Percentiles rank a stretch among this genome's conserved stretches.
These are phyloP conservation scores for Ennomos quercinarius DNA, from an alignment of 2,888 invertebrate species.

Conservation along the genomic window DNA sequence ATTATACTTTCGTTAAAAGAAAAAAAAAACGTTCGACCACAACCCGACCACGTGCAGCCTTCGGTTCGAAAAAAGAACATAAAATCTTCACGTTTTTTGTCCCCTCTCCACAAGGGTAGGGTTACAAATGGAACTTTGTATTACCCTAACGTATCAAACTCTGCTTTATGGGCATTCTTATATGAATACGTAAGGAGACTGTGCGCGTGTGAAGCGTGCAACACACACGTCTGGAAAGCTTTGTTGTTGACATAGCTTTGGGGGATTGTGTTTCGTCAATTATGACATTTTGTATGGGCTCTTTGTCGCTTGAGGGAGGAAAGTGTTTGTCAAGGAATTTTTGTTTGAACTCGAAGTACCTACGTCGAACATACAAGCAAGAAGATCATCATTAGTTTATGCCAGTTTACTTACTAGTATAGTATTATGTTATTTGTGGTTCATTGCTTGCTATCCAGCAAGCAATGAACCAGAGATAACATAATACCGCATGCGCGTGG, in stretches of 20 bases:
- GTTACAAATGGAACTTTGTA: conserved; percentile 80
- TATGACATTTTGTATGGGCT: conserved; percentile 40
- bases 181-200: conserved; percentile 22
- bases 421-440: too few relatives aligned
- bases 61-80: conserved; percentile 67
- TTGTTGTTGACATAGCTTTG: conserved; percentile 53
- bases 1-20: conserved; percentile 76
- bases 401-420: too few relatives aligned
- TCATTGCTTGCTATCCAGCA: too few relatives aligned
- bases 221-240: conserved; percentile 57
- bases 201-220: conserved; percentile 54
- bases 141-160: conserved; percentile 55
- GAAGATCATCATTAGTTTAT: too few relatives aligned
- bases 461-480: too few relatives aligned
- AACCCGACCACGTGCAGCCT: conserved; percentile 82
- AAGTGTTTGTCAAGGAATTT: conserved; percentile 14
- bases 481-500: too few relatives aligned
- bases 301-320: conserved; percentile 16
- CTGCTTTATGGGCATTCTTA: conserved; percentile 25
- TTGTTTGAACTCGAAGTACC: neutral
- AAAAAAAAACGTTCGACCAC: conserved; percentile 76
- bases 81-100: conserved; percentile 72
- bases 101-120: conserved; percentile 72
- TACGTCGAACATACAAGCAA: too few relatives aligned
- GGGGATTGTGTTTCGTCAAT: conserved; percentile 42